phyloP scores from a whole-genome alignment of 1,140 invertebrate genomes.

The Aphaenogaster ashmeadi region DNA sequence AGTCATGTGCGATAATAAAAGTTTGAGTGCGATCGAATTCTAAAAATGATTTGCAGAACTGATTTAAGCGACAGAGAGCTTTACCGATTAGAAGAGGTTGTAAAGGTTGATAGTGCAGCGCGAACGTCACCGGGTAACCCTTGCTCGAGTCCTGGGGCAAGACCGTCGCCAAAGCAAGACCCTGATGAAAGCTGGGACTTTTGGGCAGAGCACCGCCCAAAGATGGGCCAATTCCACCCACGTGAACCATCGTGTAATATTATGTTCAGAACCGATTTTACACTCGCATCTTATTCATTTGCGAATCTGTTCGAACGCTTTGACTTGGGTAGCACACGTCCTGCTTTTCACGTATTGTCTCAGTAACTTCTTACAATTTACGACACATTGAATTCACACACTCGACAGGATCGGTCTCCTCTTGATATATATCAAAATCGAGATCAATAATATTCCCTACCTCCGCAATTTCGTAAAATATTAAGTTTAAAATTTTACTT shows the following conservation, averaged over 20 bases:
- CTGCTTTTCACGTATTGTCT: not conserved
- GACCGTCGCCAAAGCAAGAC: conserved; percentile 91
- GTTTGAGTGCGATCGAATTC: not conserved
- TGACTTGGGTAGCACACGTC: not conserved
- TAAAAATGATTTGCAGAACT: conserved; percentile 1
- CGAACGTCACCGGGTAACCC: conserved; percentile 77
- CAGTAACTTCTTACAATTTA: conserved; percentile 10
- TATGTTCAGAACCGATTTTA: not conserved
- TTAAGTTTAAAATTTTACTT: not conserved
- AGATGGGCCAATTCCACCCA: conserved; percentile 87
- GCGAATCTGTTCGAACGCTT: not conserved
- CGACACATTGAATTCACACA: conserved; percentile 1
- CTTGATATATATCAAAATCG: not conserved
- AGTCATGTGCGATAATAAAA: not conserved
- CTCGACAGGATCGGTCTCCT: not conserved
- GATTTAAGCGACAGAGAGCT: conserved; percentile 29
- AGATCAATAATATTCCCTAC: not conserved
- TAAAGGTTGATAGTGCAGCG: conserved; percentile 84
- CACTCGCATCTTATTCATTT: conserved; percentile 23
- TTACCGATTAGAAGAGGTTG: conserved; percentile 85
- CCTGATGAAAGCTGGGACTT: conserved; percentile 94
- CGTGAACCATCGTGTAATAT: conserved; percentile 85
- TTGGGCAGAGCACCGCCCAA: conserved; percentile 91
- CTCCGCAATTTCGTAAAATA: not conserved
- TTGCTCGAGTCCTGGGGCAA: conserved; percentile 80